Percentiles rank a stretch among this genome's conserved stretches.
Evolutionary conservation across 2,113 vertebrate species (phyloP).

Genomic region (Proterorhinus semilunaris): DNA sequence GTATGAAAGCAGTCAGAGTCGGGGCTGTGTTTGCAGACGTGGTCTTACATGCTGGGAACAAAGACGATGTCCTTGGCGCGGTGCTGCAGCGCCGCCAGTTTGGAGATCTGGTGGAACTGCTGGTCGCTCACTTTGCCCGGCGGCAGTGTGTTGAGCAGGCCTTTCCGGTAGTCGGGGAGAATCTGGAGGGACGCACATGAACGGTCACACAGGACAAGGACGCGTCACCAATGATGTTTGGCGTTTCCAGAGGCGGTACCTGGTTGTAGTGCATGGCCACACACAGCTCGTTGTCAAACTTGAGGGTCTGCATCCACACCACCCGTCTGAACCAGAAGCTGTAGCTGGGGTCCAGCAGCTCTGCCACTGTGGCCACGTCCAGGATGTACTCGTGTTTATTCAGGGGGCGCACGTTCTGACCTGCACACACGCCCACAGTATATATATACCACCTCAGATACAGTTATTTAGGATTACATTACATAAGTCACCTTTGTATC

Average conservation of each 20-base stretch:
- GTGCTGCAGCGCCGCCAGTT: conserved; percentile 91
- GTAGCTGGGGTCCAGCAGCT: conserved; percentile 80
- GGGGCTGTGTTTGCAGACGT: conserved; percentile 10
- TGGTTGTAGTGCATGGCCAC: conserved; percentile 94
- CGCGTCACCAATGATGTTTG: no score
- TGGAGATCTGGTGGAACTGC: conserved; percentile 87
- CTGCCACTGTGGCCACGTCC: conserved; percentile 85
- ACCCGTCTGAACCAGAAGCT: conserved; percentile 94
- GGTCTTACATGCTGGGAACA: conserved; percentile 82
- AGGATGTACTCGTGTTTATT: conserved; percentile 88
- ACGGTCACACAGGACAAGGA: background rate
- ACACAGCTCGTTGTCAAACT: conserved; percentile 92
- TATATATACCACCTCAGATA: background rate
- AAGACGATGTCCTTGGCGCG: conserved; percentile 84
- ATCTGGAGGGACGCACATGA: conserved; percentile 68
- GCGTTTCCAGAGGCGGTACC: conserved; percentile 48
- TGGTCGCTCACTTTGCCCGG: conserved; percentile 81
- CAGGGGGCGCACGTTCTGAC: conserved; percentile 88
- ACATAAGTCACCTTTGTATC: no score
- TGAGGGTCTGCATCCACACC: conserved; percentile 90
- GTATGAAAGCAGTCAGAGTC: no score
- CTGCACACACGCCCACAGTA: conserved; percentile 60
- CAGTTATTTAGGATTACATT: background rate
- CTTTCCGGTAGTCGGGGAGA: conserved; percentile 93
- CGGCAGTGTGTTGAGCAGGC: conserved; percentile 83